Evolutionary conservation across 2,888 invertebrate genomes (phyloP), one percentile per base, ranked within the genome.

Genomic region (Clunio marinus): DNA sequence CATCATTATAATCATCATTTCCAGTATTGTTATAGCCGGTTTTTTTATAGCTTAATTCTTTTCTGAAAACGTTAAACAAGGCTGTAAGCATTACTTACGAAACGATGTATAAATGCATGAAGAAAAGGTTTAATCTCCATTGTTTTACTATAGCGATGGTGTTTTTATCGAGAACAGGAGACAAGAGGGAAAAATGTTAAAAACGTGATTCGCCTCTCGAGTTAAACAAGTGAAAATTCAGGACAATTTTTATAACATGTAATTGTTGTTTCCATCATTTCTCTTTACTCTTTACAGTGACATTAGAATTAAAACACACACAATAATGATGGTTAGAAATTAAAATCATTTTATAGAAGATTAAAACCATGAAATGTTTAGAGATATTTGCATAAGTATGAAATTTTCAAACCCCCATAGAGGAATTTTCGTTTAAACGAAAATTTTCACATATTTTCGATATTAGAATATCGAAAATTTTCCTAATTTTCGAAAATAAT

Each of bases 71-170:
- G 41, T 41, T 22, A 62, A 62, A 62, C 24, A n/a, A n/a, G n/a
- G n/a, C n/a, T n/a, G n/a, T n/a, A n/a, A n/a, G n/a, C n/a, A n/a
- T n/a, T n/a, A n/a, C n/a, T n/a, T n/a, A n/a, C n/a, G n/a, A n/a
- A n/a, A 45, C 22, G 22, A 62, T 62, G 37, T 62, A 20, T 62
- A 25, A 37, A 25, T 45, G 45, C 17, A 41, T 62, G 32, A 15
- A 62, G 35, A 55, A 62, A 62, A 62, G 62, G 62, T 45, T 62
- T 62, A 62, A 62, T 62, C 62, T 37, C 28, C 24, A 62, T 62
- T 62, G 62, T 62, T 25, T 62, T 45, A 45, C 15, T 32, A 32
- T 13, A 13, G 7, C 13, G 35, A 32, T 32, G 35, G 35, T 32
- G 35, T 32, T 5, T 32, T 32, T 32, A 32, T 8, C 35, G 8